Evolutionary conservation across 2,888 invertebrate genomes (phyloP), one percentile per base, ranked within the genome.

Genomic region (Sphinx pinastri): DNA sequence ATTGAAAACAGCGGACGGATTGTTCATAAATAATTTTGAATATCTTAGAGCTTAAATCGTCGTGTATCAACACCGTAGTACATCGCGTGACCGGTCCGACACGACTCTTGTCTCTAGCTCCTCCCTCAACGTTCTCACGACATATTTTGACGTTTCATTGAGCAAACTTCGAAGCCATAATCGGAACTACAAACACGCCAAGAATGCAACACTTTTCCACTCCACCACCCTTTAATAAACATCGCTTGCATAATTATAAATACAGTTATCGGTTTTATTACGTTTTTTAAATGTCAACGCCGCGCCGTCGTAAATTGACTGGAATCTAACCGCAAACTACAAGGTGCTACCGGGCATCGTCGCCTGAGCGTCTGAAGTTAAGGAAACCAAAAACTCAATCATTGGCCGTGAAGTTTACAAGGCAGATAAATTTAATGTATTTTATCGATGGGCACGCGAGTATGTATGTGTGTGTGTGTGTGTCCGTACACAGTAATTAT

Each of bases 101-200:
- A 89, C 90, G 89, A 88, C 84, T 78, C 75, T 81, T 82, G 84
- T 83, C 78, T 80, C 86, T 84, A 84, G 82, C 86, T 83, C 82
- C 81, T 80, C 82, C 79, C 77, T 81, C 80, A 85, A 84, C 81
- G 83, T 91, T 92, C 91, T 90, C 91, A 92, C 91, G 91, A 92
- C 89, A 90, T 81, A 88, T 90, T 93, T 88, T 93, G 92, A 92
- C 92, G 90, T 92, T 93, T 92, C 91, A 88, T 87, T 89, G 87
- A 90, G 86, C 91, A 91, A 90, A 91, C 88, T 91, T 91, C 90
- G 87, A 92, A 91, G 90, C 88, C 88, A 91, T 90, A 89, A 85
- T 86, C 89, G 86, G 79, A 82, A 82, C 79, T 75, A 74, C 75
- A 84, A 81, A 84, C 79, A 87, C 79, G 83, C 80, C 72, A 86